These are phyloP conservation scores for Mungos mungo DNA, from an alignment of 2,113 vertebrate genomes.

Conservation along the genomic window DNA sequence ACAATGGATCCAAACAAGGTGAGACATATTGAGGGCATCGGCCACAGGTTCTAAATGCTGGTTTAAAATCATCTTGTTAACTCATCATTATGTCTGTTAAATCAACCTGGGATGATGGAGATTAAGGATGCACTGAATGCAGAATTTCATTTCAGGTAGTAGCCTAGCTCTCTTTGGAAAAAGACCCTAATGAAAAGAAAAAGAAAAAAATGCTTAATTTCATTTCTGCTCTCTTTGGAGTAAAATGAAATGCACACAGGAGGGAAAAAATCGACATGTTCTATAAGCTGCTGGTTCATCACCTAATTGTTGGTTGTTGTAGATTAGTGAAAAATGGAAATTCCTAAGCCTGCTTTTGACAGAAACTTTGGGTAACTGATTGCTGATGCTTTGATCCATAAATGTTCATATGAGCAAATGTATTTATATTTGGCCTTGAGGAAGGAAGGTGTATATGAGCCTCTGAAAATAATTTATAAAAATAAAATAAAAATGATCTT, in stretches of 20 bases:
- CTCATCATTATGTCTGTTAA: not conserved
- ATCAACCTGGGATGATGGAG: not conserved
- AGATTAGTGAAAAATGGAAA: not conserved
- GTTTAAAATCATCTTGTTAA: not conserved
- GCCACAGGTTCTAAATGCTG: not conserved
- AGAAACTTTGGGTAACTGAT: not conserved
- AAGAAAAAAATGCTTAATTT: not conserved
- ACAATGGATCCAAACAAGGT: conserved; percentile 39
- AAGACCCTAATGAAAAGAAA: conserved; percentile 1
- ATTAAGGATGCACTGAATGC: not conserved
- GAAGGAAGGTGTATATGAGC: not conserved
- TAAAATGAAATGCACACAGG: not conserved
- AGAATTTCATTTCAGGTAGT: not conserved
- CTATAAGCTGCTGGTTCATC: not conserved
- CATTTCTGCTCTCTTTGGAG: not conserved
- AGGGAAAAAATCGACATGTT: not conserved
- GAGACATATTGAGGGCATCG: not conserved
- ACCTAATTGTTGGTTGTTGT: not conserved
- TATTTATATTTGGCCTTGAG: not conserved
- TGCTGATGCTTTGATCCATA: not conserved
- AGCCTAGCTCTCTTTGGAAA: conserved; percentile 37
- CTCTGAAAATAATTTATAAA: not conserved
- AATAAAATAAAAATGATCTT: not conserved
- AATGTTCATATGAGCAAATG: not conserved
- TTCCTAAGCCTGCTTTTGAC: not conserved